Evolutionary conservation across 2,797 vertebrate species (phyloP).

Genomic region (Pteronotus mesoamericanus): DNA sequence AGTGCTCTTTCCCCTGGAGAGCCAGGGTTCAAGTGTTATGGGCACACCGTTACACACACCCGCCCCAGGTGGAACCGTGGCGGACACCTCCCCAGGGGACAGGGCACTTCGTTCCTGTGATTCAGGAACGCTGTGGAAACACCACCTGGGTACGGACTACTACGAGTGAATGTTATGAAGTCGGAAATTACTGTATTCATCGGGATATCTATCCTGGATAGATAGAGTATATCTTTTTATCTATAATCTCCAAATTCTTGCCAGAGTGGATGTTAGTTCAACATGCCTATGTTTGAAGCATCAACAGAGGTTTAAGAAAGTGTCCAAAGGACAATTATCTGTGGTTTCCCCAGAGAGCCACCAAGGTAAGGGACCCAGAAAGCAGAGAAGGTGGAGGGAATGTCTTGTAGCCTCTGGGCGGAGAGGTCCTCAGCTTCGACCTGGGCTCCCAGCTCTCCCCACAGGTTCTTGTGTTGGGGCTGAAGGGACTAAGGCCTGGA

Average conservation of each 20-base stretch:
- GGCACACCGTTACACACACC: no score
- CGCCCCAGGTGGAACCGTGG: neutral
- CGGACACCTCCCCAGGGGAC: neutral
- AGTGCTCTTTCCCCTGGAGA: neutral
- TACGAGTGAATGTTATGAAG: neutral
- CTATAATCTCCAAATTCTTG: neutral
- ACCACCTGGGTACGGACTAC: accelerated
- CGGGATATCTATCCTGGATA: neutral
- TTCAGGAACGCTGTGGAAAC: neutral
- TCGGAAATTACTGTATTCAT: neutral
- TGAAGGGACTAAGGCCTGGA: neutral
- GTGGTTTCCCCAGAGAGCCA: neutral
- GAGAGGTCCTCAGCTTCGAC: accelerated
- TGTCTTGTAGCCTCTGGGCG: neutral
- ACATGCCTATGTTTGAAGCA: neutral
- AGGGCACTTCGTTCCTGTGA: accelerated
- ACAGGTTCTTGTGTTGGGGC: neutral
- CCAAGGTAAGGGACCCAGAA: neutral
- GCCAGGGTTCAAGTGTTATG: neutral
- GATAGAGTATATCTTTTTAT: neutral
- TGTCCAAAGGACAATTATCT: neutral
- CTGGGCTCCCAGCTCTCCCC: neutral
- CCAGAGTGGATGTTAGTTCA: neutral
- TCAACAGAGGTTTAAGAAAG: neutral
- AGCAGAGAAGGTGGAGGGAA: neutral